Conservation (phyloP, 2,113 vertebrate genomes). For the Chaenocephalus aceratus region DNA sequence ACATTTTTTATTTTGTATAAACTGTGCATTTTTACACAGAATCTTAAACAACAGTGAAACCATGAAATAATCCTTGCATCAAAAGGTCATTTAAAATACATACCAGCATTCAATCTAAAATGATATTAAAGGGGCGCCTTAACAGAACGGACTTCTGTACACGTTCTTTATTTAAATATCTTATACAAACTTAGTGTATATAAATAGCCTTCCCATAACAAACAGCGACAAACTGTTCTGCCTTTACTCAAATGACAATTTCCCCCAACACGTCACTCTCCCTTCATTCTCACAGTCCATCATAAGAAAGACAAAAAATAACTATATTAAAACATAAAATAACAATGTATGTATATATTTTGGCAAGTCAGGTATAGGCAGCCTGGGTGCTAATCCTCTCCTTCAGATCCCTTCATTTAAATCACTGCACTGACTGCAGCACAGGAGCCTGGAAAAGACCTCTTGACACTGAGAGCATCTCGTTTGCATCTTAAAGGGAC, state of each 20-base stretch:
- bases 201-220: slow-evolving; percentile 68
- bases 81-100: slow-evolving; percentile 63
- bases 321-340: slow-evolving; percentile 41
- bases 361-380: slow-evolving; percentile 64
- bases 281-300: slow-evolving; percentile 69
- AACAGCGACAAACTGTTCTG: slow-evolving; percentile 52
- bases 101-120: slow-evolving; percentile 66
- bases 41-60: slow-evolving; percentile 42
- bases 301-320: slow-evolving; percentile 44
- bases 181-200: slow-evolving; percentile 59
- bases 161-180: slow-evolving; percentile 69
- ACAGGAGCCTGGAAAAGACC: slow-evolving; percentile 13
- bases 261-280: slow-evolving; percentile 51
- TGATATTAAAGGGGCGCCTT: neutral
- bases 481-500: neutral
- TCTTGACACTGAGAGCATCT: neutral
- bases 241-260: slow-evolving; percentile 46
- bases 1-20: slow-evolving; percentile 44
- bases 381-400: slow-evolving; percentile 33
- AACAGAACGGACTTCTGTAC: slow-evolving; percentile 28
- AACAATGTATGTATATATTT: slow-evolving; percentile 10
- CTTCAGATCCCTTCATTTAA: slow-evolving; percentile 14
- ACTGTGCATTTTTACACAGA: slow-evolving; percentile 37
- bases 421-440: slow-evolving; percentile 35
- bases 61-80: slow-evolving; percentile 55